These are phyloP conservation scores for Drosophila cracens DNA, from an alignment of 2,888 invertebrate species.

Conservation along the genomic window DNA sequence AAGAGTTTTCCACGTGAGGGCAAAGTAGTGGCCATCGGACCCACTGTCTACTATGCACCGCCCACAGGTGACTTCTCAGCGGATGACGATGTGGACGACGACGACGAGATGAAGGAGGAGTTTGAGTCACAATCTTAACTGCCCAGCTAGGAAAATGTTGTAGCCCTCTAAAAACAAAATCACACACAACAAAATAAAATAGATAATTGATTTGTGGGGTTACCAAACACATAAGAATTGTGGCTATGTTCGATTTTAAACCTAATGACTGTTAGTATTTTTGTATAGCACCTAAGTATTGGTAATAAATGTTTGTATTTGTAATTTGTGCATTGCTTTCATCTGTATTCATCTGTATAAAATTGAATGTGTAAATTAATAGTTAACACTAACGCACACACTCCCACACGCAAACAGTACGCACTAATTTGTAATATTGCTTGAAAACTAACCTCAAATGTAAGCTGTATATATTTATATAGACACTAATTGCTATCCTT, in stretches of 20 bases:
- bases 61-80: conserved; percentile 60
- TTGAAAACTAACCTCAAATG: conserved; percentile 15
- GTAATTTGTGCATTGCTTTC: conserved; percentile 61
- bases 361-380: conserved; percentile 12
- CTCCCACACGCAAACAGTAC: conserved; percentile 4
- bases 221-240: conserved; percentile 33
- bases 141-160: conserved; percentile 14
- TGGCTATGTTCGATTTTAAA: conserved; percentile 44
- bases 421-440: conserved; percentile 25
- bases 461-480: conserved; percentile 51
- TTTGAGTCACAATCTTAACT: conserved; percentile 41
- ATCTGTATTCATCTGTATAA: conserved; percentile 42
- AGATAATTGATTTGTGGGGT: conserved; percentile 10
- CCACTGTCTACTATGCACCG: conserved; percentile 89
- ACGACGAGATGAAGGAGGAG: conserved; percentile 35
- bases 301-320: conserved; percentile 72
- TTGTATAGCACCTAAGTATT: conserved; percentile 62
- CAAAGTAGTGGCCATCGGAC: conserved; percentile 90
- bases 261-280: conserved; percentile 66
- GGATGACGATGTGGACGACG: conserved; percentile 21
- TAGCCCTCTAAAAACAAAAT: conserved; percentile 1
- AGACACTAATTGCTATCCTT: conserved; percentile 63
- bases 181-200: background rate
- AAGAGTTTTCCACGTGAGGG: conserved; percentile 87
- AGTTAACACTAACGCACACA: conserved; percentile 33